Conservation (phyloP, 2,113 vertebrate genomes). For the Stigmatopora argus region DNA sequence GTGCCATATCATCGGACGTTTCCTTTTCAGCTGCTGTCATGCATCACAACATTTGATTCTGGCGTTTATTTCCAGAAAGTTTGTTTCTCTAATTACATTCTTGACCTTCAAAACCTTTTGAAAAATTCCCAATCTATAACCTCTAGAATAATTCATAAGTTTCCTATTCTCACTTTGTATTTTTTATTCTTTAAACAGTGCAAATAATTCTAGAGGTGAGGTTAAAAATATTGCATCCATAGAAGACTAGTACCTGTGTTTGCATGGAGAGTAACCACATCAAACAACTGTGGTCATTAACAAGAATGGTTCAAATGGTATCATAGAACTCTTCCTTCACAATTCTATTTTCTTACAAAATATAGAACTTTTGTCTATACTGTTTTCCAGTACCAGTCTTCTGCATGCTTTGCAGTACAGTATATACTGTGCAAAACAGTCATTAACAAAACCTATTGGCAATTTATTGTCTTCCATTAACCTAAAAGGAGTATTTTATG, state of each 20-base stretch:
- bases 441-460: background rate
- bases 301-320: background rate
- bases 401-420: background rate
- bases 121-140: background rate
- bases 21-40: background rate
- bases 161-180: slow-evolving; percentile 41
- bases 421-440: background rate
- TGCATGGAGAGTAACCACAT: background rate
- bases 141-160: slow-evolving; percentile 29
- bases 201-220: slow-evolving; percentile 22
- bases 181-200: slow-evolving; percentile 15
- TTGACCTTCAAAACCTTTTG: background rate
- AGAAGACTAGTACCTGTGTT: background rate
- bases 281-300: background rate
- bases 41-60: background rate
- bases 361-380: too few species aligned
- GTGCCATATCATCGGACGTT: background rate
- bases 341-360: background rate
- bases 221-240: slow-evolving; percentile 8
- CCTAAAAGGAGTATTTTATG: background rate
- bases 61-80: background rate
- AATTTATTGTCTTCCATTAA: background rate
- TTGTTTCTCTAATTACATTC: background rate
- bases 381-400: background rate
- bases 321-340: background rate